A percentile compares a stretch with the other conserved stretches of the same genome.
Conservation (phyloP, 2,113 vertebrate species). For the Heteronetta atricapilla region DNA sequence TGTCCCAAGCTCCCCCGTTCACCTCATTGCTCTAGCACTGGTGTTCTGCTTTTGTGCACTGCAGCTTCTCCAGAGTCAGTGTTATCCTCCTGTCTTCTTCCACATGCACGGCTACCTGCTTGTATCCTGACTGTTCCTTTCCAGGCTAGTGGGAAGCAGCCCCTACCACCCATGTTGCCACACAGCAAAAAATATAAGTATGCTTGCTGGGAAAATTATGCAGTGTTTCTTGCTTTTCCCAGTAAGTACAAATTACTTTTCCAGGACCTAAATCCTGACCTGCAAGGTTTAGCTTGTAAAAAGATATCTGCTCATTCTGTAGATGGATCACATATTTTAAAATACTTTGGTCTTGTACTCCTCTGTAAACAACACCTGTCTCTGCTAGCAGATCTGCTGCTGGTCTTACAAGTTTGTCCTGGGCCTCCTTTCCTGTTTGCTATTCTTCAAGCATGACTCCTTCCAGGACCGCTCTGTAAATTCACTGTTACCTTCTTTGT, state of each 20-base stretch:
- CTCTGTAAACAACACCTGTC: not conserved
- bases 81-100: not conserved
- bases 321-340: not conserved
- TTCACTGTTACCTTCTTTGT: not conserved
- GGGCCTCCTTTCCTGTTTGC: not conserved
- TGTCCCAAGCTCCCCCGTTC: slow-evolving; percentile 13
- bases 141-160: not conserved
- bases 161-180: not conserved
- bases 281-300: not conserved
- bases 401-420: not conserved
- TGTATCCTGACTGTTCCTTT: not conserved
- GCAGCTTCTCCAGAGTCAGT: not conserved
- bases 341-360: not conserved
- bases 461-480: not conserved
- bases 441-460: not conserved
- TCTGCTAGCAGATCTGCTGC: not conserved
- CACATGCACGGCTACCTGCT: not conserved
- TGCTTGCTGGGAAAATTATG: not conserved
- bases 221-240: not conserved
- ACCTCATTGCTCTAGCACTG: slow-evolving; percentile 1
- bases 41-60: not conserved
- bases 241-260: not conserved
- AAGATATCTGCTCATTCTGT: not conserved
- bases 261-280: not conserved
- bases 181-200: not conserved